A percentile compares a stretch with the other conserved stretches of the same genome.
These are phyloP conservation scores for Coregonus sp. DNA, from an alignment of 2,797 vertebrate genomes.

Conservation along the genomic window DNA sequence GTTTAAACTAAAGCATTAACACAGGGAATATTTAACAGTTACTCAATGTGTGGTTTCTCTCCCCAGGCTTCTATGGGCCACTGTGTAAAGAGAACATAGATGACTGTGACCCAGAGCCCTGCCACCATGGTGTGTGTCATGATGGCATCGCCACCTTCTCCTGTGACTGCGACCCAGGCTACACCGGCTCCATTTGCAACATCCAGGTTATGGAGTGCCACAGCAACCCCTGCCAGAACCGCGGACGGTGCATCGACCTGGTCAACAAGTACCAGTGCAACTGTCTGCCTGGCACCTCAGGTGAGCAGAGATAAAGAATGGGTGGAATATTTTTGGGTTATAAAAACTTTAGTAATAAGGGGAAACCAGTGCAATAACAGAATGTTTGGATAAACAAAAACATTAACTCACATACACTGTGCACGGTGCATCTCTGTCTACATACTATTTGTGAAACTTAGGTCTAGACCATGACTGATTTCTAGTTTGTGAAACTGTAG, in stretches of 20 bases:
- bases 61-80: constrained; percentile 83
- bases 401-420: no score
- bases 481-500: no score
- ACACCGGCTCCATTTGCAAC: constrained; percentile 88
- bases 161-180: constrained; percentile 86
- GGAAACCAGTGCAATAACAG: no score
- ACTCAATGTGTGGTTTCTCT: constrained; percentile 13
- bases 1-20: not conserved
- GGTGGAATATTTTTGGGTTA: not conserved
- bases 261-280: constrained; percentile 91
- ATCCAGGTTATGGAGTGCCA: constrained; percentile 89
- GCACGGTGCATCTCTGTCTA: not conserved
- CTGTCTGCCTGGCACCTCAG: constrained; percentile 85
- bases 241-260: constrained; percentile 87
- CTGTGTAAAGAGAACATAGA: constrained; percentile 88
- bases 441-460: no score
- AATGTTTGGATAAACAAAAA: no score
- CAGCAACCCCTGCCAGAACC: constrained; percentile 91
- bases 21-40: not conserved
- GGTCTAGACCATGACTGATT: no score
- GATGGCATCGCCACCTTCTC: constrained; percentile 89
- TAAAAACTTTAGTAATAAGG: not conserved
- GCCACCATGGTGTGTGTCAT: constrained; percentile 87
- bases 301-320: constrained; percentile 59
- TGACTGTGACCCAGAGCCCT: constrained; percentile 89